Evolutionary conservation across 2,113 vertebrate genomes (phyloP), one percentile per base, ranked within the genome.

Genomic region (Cranoglanis bouderius): DNA sequence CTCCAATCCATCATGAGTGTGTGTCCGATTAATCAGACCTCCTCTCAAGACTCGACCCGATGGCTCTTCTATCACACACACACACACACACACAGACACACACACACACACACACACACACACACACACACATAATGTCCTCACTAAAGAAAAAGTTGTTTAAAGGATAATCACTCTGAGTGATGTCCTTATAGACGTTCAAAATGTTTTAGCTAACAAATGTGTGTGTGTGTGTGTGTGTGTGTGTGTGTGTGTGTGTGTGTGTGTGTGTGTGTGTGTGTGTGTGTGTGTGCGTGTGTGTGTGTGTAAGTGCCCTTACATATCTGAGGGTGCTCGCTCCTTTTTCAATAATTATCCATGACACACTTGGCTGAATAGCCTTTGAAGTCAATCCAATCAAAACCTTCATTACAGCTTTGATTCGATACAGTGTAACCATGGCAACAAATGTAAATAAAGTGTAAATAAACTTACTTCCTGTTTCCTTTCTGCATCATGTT

Each of bases 11-110:
- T 94, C 92, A 90, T 43, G 70, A 57, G 21, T 89, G 85, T 87
- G 87, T 89, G 67, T 92, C 93, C n/a, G 57, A 92, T 93, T 92
- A 72, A 92, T 93, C 87, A 92, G 83, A 70, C 57, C 35, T 83
- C 86, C 89, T 84, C 87, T 85, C 5, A 18, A 89, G 90, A n/a
- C 43, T 38, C 26, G 6, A 35, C 35, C 35, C 35, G 16, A 75
- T 46, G 72, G 40, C 40, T 46, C 38, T 26, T 75, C 72, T 43
- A 4, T 38, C 26, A n/a, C 75, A n/a, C 75, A 49, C 75, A n/a
- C 74, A 46, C 21, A 51, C 75, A 51, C 65, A 55, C 65, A 74
- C 70, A 74, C 70, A 74, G 38, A 43, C 72, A 75, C 72, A 75
- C 72, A 75, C 72, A 43, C 72, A 43, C 72, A 24, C 32, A 61